phyloP scores from a whole-genome alignment of 1,140 invertebrate genomes.

The Drosophila guanche region DNA sequence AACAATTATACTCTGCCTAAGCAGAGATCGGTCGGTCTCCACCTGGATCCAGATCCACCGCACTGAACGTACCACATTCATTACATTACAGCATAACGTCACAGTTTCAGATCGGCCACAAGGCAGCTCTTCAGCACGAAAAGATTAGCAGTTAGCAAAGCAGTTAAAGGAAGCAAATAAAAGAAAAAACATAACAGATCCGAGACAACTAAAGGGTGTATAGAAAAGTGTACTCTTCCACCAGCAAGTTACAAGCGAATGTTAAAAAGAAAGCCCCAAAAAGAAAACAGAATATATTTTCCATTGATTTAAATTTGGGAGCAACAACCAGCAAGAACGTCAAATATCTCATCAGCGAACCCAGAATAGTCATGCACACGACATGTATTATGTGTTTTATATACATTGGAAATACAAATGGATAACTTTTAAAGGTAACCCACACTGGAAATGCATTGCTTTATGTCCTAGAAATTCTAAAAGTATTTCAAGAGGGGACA shows the following conservation, averaged over 20 bases:
- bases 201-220: conserved; percentile 15
- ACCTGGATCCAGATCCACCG: too few relatives aligned
- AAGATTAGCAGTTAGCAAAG: conserved; percentile 34
- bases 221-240: neutral
- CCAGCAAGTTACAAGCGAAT: too few relatives aligned
- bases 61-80: conserved; percentile 26
- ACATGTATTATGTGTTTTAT: too few relatives aligned
- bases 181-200: conserved; percentile 21
- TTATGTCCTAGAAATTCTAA: neutral
- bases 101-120: conserved; percentile 79
- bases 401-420: too few relatives aligned
- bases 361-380: too few relatives aligned
- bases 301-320: too few relatives aligned
- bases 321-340: neutral
- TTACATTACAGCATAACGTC: conserved; percentile 74
- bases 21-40: neutral
- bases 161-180: neutral
- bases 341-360: too few relatives aligned
- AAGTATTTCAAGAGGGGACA: neutral
- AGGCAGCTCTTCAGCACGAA: conserved; percentile 39
- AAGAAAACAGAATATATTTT: too few relatives aligned
- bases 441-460: too few relatives aligned
- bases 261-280: too few relatives aligned
- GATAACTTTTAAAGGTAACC: too few relatives aligned
- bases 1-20: neutral